These are phyloP conservation scores for Xiphophorus hellerii DNA, from an alignment of 2,113 vertebrate genomes.

Conservation along the genomic window DNA sequence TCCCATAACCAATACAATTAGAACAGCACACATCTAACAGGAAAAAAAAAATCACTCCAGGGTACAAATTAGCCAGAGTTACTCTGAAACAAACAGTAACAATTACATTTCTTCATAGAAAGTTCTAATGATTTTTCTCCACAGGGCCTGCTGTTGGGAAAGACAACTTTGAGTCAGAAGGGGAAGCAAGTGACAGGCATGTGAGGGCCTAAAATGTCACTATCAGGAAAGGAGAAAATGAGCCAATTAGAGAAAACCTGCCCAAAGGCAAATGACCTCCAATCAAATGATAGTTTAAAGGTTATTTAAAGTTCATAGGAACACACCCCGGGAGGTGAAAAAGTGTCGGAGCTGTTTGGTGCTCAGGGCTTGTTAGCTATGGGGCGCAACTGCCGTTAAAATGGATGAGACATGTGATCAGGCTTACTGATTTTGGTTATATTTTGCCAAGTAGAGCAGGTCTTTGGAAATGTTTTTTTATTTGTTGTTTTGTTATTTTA, in stretches of 20 bases:
- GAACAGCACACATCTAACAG: not conserved
- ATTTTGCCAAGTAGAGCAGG: not conserved
- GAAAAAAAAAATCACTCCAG: constrained; percentile 7
- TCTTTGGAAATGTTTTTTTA: not conserved
- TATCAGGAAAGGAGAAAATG: constrained; percentile 39
- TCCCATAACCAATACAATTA: not conserved
- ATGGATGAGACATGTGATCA: not conserved
- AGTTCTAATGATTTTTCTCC: constrained; percentile 35
- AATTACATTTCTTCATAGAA: constrained; percentile 9
- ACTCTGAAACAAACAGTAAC: constrained; percentile 7
- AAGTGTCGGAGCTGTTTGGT: constrained; percentile 7
- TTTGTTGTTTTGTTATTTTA: not conserved
- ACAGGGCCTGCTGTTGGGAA: constrained; percentile 1
- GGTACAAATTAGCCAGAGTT: constrained; percentile 5
- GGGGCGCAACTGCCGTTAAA: constrained; percentile 11
- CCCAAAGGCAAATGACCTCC: constrained; percentile 42
- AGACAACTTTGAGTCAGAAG: constrained; percentile 22
- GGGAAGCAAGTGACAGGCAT: constrained; percentile 33
- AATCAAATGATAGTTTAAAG: constrained; percentile 58
- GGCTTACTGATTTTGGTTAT: not conserved
- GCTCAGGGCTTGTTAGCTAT: constrained; percentile 33
- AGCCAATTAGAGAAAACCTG: constrained; percentile 61
- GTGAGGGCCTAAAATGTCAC: constrained; percentile 60
- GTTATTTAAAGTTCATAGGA: constrained; percentile 60
- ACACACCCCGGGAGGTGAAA: constrained; percentile 17